Percentiles rank a stretch among this genome's conserved stretches.
These are phyloP conservation scores for Xylota sylvarum DNA, from an alignment of 2,888 invertebrate genomes.

Conservation along the genomic window DNA sequence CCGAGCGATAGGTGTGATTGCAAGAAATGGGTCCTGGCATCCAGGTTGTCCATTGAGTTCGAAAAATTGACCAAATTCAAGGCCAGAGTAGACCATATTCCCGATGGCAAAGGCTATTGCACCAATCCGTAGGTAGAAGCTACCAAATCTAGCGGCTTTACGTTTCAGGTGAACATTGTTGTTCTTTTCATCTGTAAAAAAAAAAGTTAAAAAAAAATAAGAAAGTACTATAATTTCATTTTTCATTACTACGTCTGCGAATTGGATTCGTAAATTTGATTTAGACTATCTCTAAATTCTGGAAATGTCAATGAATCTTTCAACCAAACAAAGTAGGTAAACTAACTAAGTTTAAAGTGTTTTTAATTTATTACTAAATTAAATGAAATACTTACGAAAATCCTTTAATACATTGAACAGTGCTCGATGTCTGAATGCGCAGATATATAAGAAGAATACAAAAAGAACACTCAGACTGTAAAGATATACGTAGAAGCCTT, in stretches of 20 bases:
- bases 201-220: neutral
- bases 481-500: constrained; percentile 94
- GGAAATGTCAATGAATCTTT: no score
- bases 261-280: no score
- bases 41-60: constrained; percentile 87
- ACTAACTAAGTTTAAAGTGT: neutral
- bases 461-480: constrained; percentile 92
- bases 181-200: constrained; percentile 82
- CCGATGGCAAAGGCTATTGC: constrained; percentile 88
- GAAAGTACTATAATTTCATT: no score
- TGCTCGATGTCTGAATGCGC: constrained; percentile 88
- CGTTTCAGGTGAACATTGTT: constrained; percentile 83
- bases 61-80: constrained; percentile 91
- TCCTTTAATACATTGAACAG: constrained; percentile 87
- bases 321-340: no score
- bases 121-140: constrained; percentile 94
- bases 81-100: constrained; percentile 90
- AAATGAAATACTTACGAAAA: constrained; percentile 82
- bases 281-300: no score
- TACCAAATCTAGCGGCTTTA: constrained; percentile 89
- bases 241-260: no score
- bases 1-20: constrained; percentile 92
- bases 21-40: constrained; percentile 88
- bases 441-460: constrained; percentile 90
- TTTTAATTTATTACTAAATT: neutral